phyloP scores from a whole-genome alignment of 2,888 invertebrate genomes.

The Xestoiulus laeticollis region DNA sequence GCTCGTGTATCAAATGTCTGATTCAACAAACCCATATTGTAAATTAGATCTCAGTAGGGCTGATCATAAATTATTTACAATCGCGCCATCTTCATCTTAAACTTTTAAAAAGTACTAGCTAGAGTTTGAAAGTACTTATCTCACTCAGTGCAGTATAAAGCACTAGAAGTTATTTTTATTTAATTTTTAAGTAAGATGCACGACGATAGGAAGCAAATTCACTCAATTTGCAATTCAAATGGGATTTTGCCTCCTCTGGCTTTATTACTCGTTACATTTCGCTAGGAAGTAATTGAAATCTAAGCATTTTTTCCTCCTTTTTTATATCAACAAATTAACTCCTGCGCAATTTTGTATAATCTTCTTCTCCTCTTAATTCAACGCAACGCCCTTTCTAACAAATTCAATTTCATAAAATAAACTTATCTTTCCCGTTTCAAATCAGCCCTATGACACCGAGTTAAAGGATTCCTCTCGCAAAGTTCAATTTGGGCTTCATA shows the following conservation, averaged over 20 bases:
- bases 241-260: background rate
- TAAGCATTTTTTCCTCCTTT: background rate
- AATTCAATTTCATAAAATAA: conserved; percentile 11
- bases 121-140: too few species aligned
- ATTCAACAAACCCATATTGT: too few species aligned
- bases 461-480: too few species aligned
- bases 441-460: too few species aligned
- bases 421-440: background rate
- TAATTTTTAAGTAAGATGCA: background rate
- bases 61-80: too few species aligned
- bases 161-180: background rate
- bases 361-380: background rate
- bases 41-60: too few species aligned
- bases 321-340: conserved; percentile 2
- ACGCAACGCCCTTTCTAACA: background rate
- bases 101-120: too few species aligned
- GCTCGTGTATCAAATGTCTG: too few species aligned
- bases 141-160: background rate
- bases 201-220: background rate
- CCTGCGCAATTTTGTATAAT: background rate
- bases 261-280: conserved; percentile 11
- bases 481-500: too few species aligned
- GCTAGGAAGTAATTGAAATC: conserved; percentile 15
- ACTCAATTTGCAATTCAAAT: conserved; percentile 23
- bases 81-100: too few species aligned